Evolutionary conservation across 2,113 vertebrate species (phyloP).

Genomic region (Chaetodon trifascialis): DNA sequence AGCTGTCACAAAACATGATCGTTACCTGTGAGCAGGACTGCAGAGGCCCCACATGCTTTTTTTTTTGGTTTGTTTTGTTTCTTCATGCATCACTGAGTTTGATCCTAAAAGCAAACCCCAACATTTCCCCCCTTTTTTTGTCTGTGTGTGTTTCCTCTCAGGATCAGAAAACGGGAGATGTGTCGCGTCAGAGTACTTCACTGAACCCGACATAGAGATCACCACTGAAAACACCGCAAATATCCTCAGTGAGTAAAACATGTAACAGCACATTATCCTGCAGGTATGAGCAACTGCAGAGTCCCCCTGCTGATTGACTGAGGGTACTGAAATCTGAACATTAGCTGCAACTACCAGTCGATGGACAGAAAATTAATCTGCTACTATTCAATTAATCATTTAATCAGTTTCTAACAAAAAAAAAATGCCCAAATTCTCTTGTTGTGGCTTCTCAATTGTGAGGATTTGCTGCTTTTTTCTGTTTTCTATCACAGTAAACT

Average conservation of each 20-base stretch:
- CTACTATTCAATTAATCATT: not conserved
- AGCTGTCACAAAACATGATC: constrained; percentile 56
- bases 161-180: constrained; percentile 93
- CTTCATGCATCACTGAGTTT: constrained; percentile 45
- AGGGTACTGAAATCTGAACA: constrained; percentile 18
- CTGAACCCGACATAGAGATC: constrained; percentile 92
- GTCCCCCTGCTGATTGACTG: constrained; percentile 42
- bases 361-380: not conserved
- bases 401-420: not conserved
- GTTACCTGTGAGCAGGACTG: constrained; percentile 55
- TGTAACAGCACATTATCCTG: not conserved
- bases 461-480: not conserved
- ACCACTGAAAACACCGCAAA: constrained; percentile 96
- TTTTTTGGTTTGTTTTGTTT: constrained; percentile 22
- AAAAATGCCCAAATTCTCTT: not conserved
- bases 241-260: constrained; percentile 90
- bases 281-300: constrained; percentile 4
- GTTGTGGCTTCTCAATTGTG: not conserved
- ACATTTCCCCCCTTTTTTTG: constrained; percentile 1
- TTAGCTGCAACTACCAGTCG: not conserved
- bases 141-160: constrained; percentile 61
- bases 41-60: constrained; percentile 26
- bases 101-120: constrained; percentile 43
- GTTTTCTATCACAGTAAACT: not conserved
- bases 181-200: constrained; percentile 93